Percentiles rank a stretch among this genome's conserved stretches.
Conservation (phyloP, 2,113 vertebrate genomes). For the Protobothrops mucrosquamatus region DNA sequence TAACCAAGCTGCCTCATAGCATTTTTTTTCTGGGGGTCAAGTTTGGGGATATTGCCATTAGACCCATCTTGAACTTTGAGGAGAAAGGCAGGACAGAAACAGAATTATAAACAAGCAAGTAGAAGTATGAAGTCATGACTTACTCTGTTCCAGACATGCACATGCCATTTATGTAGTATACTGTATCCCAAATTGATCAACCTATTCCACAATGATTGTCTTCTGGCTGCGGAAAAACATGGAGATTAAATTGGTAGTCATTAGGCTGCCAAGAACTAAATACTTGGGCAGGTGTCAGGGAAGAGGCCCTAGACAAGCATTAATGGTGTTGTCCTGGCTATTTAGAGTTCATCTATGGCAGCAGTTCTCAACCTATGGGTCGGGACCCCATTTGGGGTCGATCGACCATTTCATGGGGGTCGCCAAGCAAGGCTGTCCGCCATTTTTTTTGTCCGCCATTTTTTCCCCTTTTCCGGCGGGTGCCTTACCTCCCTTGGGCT, state of each 20-base stretch:
- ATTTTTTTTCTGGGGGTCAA: background rate
- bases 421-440: no score
- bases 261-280: background rate
- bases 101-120: background rate
- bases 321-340: background rate
- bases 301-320: background rate
- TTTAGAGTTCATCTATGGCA: background rate
- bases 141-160: background rate
- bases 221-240: background rate
- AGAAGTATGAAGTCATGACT: background rate
- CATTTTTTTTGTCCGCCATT: no score
- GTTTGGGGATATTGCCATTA: background rate
- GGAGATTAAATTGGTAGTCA: background rate
- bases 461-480: no score
- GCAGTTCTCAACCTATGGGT: no score
- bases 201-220: background rate
- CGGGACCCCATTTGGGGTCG: no score
- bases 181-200: background rate
- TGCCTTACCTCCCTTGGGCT: no score
- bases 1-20: background rate
- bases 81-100: background rate
- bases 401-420: no score
- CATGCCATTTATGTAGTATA: background rate
- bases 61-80: background rate
- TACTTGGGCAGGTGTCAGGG: background rate